A percentile compares a stretch with the other conserved stretches of the same genome.
phyloP scores from a whole-genome alignment of 2,113 vertebrate species.

The Spermophilus dauricus region DNA sequence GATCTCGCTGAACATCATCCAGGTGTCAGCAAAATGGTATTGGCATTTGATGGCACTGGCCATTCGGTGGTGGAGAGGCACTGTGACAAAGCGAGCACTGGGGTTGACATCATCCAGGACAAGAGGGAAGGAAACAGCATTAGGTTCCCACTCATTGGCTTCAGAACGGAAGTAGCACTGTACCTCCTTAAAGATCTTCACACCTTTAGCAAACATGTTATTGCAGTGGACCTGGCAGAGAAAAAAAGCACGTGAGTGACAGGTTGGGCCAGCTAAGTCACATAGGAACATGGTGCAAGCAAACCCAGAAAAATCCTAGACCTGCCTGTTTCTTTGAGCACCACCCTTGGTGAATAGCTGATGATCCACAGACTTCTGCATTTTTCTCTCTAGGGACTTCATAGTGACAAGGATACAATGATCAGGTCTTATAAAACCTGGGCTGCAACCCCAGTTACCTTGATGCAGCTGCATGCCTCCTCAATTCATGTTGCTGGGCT shows the following conservation, averaged over 20 bases:
- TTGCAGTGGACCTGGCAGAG: slow-evolving; percentile 95
- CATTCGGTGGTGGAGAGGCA: slow-evolving; percentile 95
- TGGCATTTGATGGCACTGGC: slow-evolving; percentile 96
- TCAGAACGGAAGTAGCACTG: slow-evolving; percentile 95
- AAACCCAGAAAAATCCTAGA: neutral
- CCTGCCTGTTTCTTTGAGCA: neutral
- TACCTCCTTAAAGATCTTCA: slow-evolving; percentile 96
- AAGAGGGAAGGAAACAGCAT: slow-evolving; percentile 90
- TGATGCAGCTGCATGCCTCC: neutral
- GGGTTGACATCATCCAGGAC: slow-evolving; percentile 93
- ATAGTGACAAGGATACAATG: neutral
- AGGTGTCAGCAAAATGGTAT: slow-evolving; percentile 94
- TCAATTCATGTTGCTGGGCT: neutral
- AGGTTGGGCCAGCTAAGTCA: neutral
- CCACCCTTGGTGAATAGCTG: neutral
- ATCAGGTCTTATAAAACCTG: neutral
- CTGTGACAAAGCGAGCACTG: slow-evolving; percentile 94
- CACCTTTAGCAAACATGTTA: slow-evolving; percentile 96
- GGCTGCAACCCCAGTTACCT: neutral
- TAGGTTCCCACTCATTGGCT: slow-evolving; percentile 93
- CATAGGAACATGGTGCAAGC: neutral
- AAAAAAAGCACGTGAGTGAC: neutral
- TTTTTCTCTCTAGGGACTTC: neutral
- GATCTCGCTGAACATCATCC: slow-evolving; percentile 99
- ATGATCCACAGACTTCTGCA: neutral